Base-by-base conservation (phyloP, 2,113 vertebrate genomes). In the Laticauda laticaudata region DNA sequence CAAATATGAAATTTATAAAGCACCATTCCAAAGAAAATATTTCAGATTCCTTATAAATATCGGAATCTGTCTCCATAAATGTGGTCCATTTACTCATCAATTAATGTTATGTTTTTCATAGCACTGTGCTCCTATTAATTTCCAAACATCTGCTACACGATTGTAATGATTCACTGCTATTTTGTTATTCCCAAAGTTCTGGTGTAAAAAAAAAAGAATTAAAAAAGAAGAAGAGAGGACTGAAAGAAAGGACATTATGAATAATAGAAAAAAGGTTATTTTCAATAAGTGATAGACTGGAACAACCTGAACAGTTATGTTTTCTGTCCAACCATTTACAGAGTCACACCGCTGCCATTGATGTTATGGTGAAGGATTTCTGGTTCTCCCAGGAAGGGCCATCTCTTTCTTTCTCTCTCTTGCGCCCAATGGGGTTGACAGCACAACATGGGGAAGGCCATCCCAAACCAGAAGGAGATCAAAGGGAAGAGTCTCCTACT, bases 351-450 rank as follows among this genome's bases (percentile, higher is more conserved):
- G 93, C 94, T 59, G 75, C 94, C 93, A 96, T 95, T 94, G 97
- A 96, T n/a, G 95, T 91, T 91, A 95, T 95, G 95, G 96, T 96
- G 97, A 98, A 97, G 97, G 92, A 95, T 95, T 94, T 93, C 5
- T 94, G 61, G 92, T 18, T 93, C 94, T 81, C 94, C 92, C 92
- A 11, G 93, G 94, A 90, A 26, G 12, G 89, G 93, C 91, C 94
- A 24, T 24, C 56, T 92, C 51, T 91, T 75, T 29, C 59, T 93
- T 96, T 95, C 57, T 92, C 48, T 91, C 86, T 93, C 96, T 95
- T 85, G 95, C 95, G 93, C 96, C 97, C 0, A 95, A 98, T 98
- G 97, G 96, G 97, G 96, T 96, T 98, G 95, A 97, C 97, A 0
- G 95, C 97, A 90, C 97, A 98, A 96, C 96, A 24, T 64, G 97